Base-by-base conservation (phyloP, 1,140 invertebrate species). In the Anoplophora glabripennis region DNA sequence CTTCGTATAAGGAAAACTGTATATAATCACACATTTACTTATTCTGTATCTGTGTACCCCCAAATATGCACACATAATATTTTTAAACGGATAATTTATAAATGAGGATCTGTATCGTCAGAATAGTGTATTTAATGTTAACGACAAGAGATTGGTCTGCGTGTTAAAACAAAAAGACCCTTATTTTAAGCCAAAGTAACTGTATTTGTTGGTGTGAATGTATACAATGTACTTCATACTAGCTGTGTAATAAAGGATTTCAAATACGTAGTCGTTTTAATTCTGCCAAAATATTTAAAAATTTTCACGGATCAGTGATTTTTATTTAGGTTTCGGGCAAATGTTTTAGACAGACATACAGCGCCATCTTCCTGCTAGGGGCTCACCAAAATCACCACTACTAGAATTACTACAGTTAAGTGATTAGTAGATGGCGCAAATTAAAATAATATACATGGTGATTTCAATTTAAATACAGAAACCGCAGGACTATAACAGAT, bases 181-280 rank as follows among this genome's bases (percentile, higher is more conserved):
- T 35, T 52, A 8, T 15, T 15, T 42, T 53, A 44, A 42, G 40
- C 52, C 42, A 53, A 53, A 44, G 45, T 40, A n/a, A 44, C 40
- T 53, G 45, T 28, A 28, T 28, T 28, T 28, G 11, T 57, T 40
- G 42, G 56, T 57, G 56, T 57, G 56, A 57, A 57, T 57, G 56
- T 57, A 57, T 57, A 57, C 56, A 57, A 51, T 57, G 49, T 51
- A 57, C 49, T 57, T 57, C 45, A 28, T 28, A 28, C 21, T 28
- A 28, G 21, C 49, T 48, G 56, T 57, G 49, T 49, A 57, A 57
- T 57, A 57, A 57, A 57, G 17, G n/a, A 11, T 17, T 46, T 14
- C 10, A 28, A 46, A 46, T 40, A 5, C 5, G 2, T 28, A 28
- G 2, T 28, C 21, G 3, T 3, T 28, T 28, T 28, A 5, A 3